These are phyloP conservation scores for Neuroscelio doddi DNA, from an alignment of 2,888 invertebrate species.

Conservation along the genomic window DNA sequence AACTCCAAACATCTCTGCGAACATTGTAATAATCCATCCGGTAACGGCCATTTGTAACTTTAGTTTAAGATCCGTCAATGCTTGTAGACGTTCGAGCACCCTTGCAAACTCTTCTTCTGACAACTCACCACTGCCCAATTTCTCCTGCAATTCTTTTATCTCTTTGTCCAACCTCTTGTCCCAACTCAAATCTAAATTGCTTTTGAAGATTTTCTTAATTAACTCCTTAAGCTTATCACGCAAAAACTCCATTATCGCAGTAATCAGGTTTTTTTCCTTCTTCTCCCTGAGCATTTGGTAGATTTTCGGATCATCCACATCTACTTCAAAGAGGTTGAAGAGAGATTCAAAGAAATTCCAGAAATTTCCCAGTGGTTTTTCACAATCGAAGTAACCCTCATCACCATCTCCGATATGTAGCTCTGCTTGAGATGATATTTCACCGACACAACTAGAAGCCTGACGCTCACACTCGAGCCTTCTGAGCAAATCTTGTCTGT, in stretches of 20 bases:
- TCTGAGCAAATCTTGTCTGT: slow-evolving; percentile 24
- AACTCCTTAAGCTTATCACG: slow-evolving; percentile 23
- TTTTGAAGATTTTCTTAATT: slow-evolving; percentile 18
- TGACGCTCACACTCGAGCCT: slow-evolving; percentile 30
- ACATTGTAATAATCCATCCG: slow-evolving; percentile 22
- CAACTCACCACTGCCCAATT: slow-evolving; percentile 16
- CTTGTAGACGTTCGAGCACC: slow-evolving; percentile 2
- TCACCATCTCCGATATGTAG: slow-evolving; percentile 24
- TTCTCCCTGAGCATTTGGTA: slow-evolving; percentile 25
- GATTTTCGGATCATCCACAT: slow-evolving; percentile 30
- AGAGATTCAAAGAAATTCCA: slow-evolving; percentile 26
- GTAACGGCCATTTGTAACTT: too few relatives aligned
- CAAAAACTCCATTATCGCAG: slow-evolving; percentile 19
- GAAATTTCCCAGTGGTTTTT: slow-evolving; percentile 16
- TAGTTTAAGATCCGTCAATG: slow-evolving; percentile 10
- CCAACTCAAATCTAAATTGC: slow-evolving; percentile 10
- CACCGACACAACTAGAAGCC: slow-evolving; percentile 27
- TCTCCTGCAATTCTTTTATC: slow-evolving; percentile 22
- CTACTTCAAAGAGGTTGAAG: slow-evolving; percentile 28
- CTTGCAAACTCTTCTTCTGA: slow-evolving; percentile 12
- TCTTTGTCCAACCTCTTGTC: slow-evolving; percentile 19
- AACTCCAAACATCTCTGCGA: too few relatives aligned
- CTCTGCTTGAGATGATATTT: slow-evolving; percentile 30
- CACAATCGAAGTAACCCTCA: slow-evolving; percentile 24
- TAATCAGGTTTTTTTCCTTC: slow-evolving; percentile 18